phyloP scores from a whole-genome alignment of 2,797 vertebrate genomes.

The Megaceryle alcyon region DNA sequence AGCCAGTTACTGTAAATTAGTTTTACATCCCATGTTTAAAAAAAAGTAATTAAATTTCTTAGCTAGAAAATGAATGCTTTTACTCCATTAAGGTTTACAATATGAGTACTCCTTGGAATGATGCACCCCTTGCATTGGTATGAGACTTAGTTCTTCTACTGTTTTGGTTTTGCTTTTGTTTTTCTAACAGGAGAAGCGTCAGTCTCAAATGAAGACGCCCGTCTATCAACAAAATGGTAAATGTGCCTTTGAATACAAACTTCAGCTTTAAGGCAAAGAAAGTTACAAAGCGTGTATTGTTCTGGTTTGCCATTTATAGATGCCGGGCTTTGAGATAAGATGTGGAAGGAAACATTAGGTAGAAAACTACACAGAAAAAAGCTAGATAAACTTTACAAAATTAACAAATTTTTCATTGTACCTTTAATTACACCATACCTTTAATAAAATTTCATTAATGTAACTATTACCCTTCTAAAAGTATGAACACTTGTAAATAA shows the following conservation, averaged over 20 bases:
- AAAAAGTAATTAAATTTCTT: neutral
- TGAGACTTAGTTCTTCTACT: neutral
- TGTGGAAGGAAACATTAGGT: neutral
- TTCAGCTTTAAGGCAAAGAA: neutral
- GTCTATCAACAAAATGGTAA: conserved; percentile 98
- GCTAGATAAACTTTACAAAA: neutral
- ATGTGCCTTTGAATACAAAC: neutral
- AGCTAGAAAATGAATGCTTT: neutral
- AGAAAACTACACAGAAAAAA: neutral
- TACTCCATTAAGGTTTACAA: neutral
- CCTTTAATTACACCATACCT: fast-evolving
- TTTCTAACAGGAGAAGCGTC: conserved; percentile 78
- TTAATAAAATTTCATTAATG: neutral
- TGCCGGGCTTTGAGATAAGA: neutral
- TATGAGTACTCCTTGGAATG: neutral
- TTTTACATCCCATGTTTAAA: neutral
- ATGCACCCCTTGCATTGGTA: neutral
- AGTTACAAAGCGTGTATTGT: neutral
- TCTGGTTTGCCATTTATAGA: neutral
- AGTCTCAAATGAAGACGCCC: conserved; percentile 82
- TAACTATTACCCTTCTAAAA: neutral
- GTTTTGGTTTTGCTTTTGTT: neutral
- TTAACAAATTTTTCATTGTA: neutral
- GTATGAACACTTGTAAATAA: neutral
- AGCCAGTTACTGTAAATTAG: neutral